Evolutionary conservation across 2,113 vertebrate species (phyloP).

Genomic region (Lophotis ruficrista): DNA sequence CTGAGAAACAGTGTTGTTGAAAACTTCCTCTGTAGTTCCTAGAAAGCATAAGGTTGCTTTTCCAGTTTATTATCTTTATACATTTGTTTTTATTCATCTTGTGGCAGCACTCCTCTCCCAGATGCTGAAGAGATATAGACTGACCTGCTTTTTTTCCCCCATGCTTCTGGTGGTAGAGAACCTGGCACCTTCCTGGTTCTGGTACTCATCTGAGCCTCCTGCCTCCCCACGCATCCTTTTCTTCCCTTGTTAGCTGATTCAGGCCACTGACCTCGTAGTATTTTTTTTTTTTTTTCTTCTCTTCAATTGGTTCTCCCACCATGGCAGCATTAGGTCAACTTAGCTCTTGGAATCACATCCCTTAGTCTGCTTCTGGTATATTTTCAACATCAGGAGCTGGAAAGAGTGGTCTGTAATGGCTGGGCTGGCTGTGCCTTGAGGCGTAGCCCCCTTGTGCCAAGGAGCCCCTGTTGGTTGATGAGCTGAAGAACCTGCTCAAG

Average conservation of each 20-base stretch:
- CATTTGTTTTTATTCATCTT: neutral
- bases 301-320: neutral
- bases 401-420: neutral
- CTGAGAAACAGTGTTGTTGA: neutral
- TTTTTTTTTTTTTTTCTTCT: neutral
- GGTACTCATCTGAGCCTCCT: neutral
- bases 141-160: neutral
- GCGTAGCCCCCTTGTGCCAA: neutral
- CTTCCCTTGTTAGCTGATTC: neutral
- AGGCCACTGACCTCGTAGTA: neutral
- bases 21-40: neutral
- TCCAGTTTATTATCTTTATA: neutral
- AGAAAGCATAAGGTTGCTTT: neutral
- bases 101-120: neutral
- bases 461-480: neutral
- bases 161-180: neutral
- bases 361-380: neutral
- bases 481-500: neutral
- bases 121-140: neutral
- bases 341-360: neutral
- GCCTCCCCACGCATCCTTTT: neutral
- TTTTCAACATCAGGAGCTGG: neutral
- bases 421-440: neutral
- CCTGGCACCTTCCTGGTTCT: neutral
- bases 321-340: neutral